These are phyloP conservation scores for Carduelis carduelis DNA, from an alignment of 2,797 vertebrate genomes.

Conservation along the genomic window DNA sequence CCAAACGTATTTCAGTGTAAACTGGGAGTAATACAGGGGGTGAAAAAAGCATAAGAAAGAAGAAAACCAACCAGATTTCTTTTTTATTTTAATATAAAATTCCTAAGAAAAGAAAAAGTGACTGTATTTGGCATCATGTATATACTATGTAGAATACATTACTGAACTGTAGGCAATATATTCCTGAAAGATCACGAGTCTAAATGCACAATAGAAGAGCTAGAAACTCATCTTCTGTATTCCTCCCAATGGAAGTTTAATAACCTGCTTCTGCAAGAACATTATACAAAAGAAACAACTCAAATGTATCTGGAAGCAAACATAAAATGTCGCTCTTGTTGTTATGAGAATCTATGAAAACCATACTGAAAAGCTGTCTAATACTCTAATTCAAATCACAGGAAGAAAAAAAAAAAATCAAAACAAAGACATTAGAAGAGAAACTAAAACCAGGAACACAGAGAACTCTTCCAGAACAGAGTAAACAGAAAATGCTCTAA, in stretches of 20 bases:
- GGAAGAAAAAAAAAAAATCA: neutral
- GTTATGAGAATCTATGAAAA: conserved; percentile 14
- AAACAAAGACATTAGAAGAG: conserved; percentile 46
- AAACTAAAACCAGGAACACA: conserved; percentile 2
- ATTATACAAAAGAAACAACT: conserved; percentile 14
- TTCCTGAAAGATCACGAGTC: neutral
- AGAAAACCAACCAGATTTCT: neutral
- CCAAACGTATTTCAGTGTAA: neutral
- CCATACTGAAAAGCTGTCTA: neutral
- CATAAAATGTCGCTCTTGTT: conserved; percentile 3
- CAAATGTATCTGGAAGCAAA: conserved; percentile 43
- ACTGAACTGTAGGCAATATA: neutral
- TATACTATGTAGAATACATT: neutral
- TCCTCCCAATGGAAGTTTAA: conserved; percentile 34
- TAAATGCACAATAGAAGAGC: neutral
- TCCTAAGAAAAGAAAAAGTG: neutral
- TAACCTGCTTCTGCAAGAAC: conserved; percentile 3
- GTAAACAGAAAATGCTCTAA: neutral
- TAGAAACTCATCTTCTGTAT: neutral
- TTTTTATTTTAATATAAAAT: neutral
- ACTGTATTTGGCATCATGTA: neutral
- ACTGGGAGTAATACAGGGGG: neutral
- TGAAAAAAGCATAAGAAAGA: neutral
- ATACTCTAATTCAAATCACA: conserved; percentile 49
- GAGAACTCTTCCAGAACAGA: neutral